Conservation (phyloP, 1,140 invertebrate genomes). For the Holotrichia oblita region DNA sequence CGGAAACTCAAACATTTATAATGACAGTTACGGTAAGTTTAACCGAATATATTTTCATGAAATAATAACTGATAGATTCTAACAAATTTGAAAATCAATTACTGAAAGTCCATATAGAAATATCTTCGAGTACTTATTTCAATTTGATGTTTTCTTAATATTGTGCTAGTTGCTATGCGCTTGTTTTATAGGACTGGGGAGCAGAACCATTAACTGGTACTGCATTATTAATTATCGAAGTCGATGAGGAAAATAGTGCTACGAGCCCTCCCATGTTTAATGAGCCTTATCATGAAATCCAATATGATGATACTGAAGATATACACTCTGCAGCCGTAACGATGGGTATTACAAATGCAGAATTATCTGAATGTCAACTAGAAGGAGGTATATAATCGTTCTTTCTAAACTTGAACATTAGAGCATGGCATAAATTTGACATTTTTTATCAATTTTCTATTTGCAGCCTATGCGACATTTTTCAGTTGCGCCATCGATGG, state of each 20-base stretch:
- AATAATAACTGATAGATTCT: no score
- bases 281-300: neutral
- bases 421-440: no score
- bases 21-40: constrained; percentile 22
- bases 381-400: neutral
- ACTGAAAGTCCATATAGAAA: no score
- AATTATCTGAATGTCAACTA: neutral
- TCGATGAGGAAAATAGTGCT: neutral
- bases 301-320: neutral
- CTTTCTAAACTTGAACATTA: neutral
- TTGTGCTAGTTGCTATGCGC: neutral
- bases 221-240: neutral
- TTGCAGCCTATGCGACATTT: neutral
- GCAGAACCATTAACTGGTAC: neutral
- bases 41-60: neutral
- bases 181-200: neutral
- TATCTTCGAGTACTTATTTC: neutral
- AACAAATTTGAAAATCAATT: no score
- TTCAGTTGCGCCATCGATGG: no score
- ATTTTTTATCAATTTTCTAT: neutral
- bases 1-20: neutral
- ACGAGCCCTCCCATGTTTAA: neutral
- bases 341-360: neutral
- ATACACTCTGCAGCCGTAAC: neutral
- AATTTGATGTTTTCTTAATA: neutral